Evolutionary conservation across 2,113 vertebrate genomes (phyloP).

Genomic region (Notothenia rossii): DNA sequence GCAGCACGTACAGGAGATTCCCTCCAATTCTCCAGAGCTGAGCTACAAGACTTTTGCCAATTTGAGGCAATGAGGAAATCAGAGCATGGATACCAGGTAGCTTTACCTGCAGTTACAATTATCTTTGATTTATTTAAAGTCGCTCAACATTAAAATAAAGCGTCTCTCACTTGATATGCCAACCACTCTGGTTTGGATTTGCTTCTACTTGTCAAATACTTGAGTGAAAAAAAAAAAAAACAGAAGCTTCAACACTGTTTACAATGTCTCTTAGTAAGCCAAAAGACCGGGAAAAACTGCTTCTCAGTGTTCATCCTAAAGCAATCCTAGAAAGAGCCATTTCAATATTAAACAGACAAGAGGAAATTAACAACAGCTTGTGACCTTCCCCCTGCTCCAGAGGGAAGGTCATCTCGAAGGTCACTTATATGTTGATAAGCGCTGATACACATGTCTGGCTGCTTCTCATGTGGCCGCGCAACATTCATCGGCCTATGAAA

Average conservation of each 20-base stretch:
- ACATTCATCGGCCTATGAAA: constrained; percentile 48
- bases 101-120: constrained; percentile 60
- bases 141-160: constrained; percentile 60
- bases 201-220: constrained; percentile 64
- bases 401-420: constrained; percentile 62
- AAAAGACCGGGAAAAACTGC: constrained; percentile 35
- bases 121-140: constrained; percentile 50
- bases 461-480: constrained; percentile 19
- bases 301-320: constrained; percentile 45
- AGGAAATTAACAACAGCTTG: constrained; percentile 31
- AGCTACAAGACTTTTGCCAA: constrained; percentile 49
- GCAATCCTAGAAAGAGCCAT: constrained; percentile 48
- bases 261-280: constrained; percentile 46
- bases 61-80: constrained; percentile 44
- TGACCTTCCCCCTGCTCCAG: constrained; percentile 34
- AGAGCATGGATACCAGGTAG: constrained; percentile 60
- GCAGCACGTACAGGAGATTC: constrained; percentile 18
- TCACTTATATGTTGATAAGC: constrained; percentile 70
- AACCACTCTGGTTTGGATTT: constrained; percentile 60
- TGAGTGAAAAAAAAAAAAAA: constrained; percentile 67
- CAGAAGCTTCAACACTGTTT: constrained; percentile 82
- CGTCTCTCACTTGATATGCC: constrained; percentile 59
- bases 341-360: constrained; percentile 52
- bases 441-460: constrained; percentile 39
- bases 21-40: constrained; percentile 46